Conservation (phyloP, 2,113 vertebrate genomes). For the Sinosuthora webbiana region DNA sequence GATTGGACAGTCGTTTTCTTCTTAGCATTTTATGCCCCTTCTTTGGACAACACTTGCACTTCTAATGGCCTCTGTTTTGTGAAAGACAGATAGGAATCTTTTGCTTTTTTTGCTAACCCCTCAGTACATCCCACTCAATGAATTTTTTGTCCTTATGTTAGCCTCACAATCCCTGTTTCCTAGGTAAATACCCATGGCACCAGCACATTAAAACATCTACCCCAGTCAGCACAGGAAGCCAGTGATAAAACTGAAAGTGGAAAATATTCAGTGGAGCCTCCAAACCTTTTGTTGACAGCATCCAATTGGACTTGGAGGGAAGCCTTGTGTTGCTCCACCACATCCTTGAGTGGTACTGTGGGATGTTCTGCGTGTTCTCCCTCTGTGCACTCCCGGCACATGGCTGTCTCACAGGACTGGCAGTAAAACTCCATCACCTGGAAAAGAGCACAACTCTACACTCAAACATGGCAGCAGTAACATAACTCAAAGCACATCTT, state of each 20-base stretch:
- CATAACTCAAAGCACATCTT: background rate
- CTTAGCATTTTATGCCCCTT: background rate
- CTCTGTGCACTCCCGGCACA: slow-evolving; percentile 93
- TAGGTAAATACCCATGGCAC: background rate
- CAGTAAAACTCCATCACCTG: slow-evolving; percentile 99
- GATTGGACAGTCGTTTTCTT: background rate
- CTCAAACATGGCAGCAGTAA: background rate
- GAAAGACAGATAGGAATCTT: background rate
- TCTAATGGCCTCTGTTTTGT: background rate
- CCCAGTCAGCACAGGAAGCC: background rate
- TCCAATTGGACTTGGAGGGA: slow-evolving; percentile 90
- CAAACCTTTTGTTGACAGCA: slow-evolving; percentile 89
- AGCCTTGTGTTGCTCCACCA: slow-evolving; percentile 95
- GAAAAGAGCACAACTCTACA: background rate
- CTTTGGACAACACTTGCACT: background rate
- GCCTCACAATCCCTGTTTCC: background rate
- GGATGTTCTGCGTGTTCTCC: slow-evolving; percentile 93
- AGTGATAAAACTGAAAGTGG: background rate
- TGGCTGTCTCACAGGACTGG: slow-evolving; percentile 95
- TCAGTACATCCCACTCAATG: background rate
- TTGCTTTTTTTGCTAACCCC: background rate
- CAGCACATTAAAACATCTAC: background rate
- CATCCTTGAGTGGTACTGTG: slow-evolving; percentile 92
- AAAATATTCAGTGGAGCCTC: background rate
- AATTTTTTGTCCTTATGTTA: background rate